phyloP scores from a whole-genome alignment of 2,113 vertebrate species.

The Madoqua kirkii region DNA sequence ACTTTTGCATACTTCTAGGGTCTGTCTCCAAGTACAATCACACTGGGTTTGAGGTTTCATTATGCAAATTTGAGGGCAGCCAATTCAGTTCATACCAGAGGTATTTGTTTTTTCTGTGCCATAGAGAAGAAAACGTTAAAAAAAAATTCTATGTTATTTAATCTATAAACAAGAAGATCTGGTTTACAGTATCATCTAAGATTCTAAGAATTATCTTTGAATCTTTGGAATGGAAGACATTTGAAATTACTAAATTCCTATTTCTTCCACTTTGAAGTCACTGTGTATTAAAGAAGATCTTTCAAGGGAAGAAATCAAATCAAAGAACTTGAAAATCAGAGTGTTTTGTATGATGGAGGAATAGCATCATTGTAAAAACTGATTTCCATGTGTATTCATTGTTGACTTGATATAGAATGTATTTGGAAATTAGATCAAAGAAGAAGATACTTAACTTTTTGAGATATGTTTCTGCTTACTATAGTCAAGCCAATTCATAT shows the following conservation, averaged over 20 bases:
- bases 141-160: not conserved
- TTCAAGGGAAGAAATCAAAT: conserved; percentile 26
- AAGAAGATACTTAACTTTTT: not conserved
- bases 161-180: conserved; percentile 15
- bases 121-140: not conserved
- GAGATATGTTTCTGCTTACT: conserved; percentile 24
- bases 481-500: not conserved
- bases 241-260: conserved; percentile 22
- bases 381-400: not conserved
- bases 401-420: not conserved
- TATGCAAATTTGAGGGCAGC: not conserved
- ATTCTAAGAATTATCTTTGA: not conserved
- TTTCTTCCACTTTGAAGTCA: conserved; percentile 34
- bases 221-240: not conserved
- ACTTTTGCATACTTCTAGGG: not conserved
- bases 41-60: not conserved
- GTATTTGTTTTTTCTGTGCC: not conserved
- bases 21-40: not conserved
- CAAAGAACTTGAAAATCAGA: conserved; percentile 22
- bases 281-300: not conserved
- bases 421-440: conserved; percentile 35
- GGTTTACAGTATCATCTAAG: not conserved
- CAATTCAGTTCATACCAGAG: not conserved
- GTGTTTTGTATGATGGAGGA: conserved; percentile 2
- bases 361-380: conserved; percentile 20